Evolutionary conservation across 2,888 invertebrate species (phyloP).

Genomic region (Charanyca ferruginea): DNA sequence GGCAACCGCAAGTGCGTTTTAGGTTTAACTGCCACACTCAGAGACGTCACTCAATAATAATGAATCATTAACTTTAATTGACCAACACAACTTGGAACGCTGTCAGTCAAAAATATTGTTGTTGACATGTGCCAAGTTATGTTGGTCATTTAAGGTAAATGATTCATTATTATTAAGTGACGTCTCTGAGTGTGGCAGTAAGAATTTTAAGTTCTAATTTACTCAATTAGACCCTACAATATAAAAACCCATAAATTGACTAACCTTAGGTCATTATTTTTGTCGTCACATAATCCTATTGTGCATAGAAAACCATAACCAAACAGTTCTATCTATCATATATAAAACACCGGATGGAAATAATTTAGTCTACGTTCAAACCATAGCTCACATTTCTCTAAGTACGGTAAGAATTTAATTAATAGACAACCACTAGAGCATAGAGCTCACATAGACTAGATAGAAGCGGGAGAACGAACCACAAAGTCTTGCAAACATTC

Average conservation of each 20-base stretch:
- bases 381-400: conserved; percentile 25
- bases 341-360: neutral
- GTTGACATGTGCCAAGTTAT: too few relatives aligned
- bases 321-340: neutral
- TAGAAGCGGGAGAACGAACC: conserved; percentile 33
- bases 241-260: neutral
- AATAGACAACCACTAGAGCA: conserved; percentile 31
- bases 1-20: too few relatives aligned
- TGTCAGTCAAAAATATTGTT: too few relatives aligned
- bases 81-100: too few relatives aligned
- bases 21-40: too few relatives aligned
- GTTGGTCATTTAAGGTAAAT: too few relatives aligned
- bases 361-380: conserved; percentile 11
- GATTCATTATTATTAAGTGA: too few relatives aligned
- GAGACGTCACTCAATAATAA: too few relatives aligned
- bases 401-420: conserved; percentile 53
- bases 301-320: conserved; percentile 5
- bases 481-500: conserved; percentile 46
- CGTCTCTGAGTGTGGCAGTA: too few relatives aligned
- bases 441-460: conserved; percentile 33
- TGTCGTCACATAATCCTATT: neutral
- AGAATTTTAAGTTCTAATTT: too few relatives aligned
- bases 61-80: too few relatives aligned
- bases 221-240: too few relatives aligned
- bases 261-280: neutral